Evolutionary conservation across 2,888 invertebrate species (phyloP).

Genomic region (Nymphalis c-album): DNA sequence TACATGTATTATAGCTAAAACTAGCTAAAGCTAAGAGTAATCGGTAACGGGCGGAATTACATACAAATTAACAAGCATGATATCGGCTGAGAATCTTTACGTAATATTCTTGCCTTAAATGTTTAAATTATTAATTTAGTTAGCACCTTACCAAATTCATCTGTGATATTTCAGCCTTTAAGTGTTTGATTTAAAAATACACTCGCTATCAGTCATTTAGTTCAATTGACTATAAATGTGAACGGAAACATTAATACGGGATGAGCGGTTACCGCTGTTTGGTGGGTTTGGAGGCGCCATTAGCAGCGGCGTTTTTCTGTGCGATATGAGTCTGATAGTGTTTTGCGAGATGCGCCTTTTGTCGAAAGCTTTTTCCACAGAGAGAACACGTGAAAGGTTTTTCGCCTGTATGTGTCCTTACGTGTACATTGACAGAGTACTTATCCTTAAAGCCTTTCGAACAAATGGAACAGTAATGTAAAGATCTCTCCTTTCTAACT

Average conservation of each 20-base stretch:
- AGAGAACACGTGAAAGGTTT: conserved; percentile 97
- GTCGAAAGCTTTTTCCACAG: conserved; percentile 95
- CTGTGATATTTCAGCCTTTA: conserved; percentile 79
- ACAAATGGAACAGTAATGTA: conserved; percentile 96
- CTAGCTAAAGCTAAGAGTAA: conserved; percentile 66
- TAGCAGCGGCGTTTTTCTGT: conserved; percentile 87
- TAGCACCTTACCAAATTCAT: conserved; percentile 80
- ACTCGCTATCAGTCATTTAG: conserved; percentile 61
- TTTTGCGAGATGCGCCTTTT: conserved; percentile 95
- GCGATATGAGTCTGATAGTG: conserved; percentile 96
- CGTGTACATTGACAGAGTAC: conserved; percentile 98
- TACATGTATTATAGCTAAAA: conserved; percentile 68
- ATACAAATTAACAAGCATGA: conserved; percentile 77
- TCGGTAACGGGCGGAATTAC: conserved; percentile 80
- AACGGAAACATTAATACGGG: conserved; percentile 37
- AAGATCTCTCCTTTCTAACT: conserved; percentile 91
- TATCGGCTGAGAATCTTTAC: conserved; percentile 61
- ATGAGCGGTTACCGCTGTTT: conserved; percentile 75
- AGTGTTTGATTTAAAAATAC: conserved; percentile 64
- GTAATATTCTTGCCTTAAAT: conserved; percentile 58
- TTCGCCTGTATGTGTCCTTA: conserved; percentile 98
- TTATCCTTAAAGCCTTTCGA: conserved; percentile 97
- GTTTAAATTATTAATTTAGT: conserved; percentile 69
- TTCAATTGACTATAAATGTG: conserved; percentile 72
- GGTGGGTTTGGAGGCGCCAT: conserved; percentile 82